Evolutionary conservation across 2,113 vertebrate species (phyloP).

Genomic region (Lipophrys pholis): DNA sequence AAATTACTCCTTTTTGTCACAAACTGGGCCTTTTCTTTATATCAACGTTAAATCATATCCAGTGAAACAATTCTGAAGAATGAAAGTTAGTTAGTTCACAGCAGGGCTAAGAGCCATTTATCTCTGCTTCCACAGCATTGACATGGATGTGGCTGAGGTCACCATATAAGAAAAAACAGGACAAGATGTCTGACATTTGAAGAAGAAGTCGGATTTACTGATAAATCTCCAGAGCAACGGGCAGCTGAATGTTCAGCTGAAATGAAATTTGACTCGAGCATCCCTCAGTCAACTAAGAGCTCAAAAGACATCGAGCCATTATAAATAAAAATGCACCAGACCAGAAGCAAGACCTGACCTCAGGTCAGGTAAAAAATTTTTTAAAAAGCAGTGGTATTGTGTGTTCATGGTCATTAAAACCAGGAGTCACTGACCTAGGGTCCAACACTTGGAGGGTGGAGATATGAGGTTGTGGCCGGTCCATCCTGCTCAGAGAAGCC

Average conservation of each 20-base stretch:
- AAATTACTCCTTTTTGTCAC: neutral
- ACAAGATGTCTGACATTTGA: slow-evolving; percentile 41
- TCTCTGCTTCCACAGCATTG: too few species aligned
- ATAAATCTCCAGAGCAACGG: slow-evolving; percentile 28
- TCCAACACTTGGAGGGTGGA: neutral
- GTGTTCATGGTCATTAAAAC: slow-evolving; percentile 11
- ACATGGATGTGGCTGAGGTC: too few species aligned
- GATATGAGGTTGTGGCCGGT: neutral
- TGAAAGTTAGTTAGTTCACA: neutral
- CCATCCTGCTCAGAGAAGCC: slow-evolving; percentile 1
- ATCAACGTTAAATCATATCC: neutral
- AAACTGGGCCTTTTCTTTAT: neutral
- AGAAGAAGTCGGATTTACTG: slow-evolving; percentile 34
- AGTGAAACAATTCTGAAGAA: neutral
- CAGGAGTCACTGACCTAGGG: slow-evolving; percentile 20
- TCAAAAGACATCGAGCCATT: slow-evolving; percentile 1
- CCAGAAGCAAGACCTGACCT: slow-evolving; percentile 5
- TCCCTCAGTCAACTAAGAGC: slow-evolving; percentile 25
- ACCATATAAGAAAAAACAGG: neutral
- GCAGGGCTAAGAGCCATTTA: too few species aligned
- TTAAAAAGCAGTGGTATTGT: neutral
- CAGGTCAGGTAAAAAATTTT: neutral
- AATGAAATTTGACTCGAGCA: slow-evolving; percentile 4
- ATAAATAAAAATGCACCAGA: slow-evolving; percentile 19
- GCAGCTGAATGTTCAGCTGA: neutral